Conservation (phyloP, 2,797 vertebrate genomes). For the Anguilla marmorata region DNA sequence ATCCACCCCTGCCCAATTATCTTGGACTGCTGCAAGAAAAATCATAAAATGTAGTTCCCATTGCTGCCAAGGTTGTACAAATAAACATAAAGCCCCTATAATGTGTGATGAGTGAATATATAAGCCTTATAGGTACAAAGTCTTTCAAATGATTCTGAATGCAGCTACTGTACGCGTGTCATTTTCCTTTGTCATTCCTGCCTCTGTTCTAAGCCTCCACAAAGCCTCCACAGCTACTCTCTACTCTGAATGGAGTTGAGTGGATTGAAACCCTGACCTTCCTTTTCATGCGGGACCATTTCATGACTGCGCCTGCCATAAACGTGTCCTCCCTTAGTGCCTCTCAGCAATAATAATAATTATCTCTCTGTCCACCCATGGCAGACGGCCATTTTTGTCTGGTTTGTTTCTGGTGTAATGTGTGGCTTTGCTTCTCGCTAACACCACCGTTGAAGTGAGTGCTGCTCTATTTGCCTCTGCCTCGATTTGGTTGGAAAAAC, state of each 20-base stretch:
- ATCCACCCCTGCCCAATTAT: not conserved
- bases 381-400: slow-evolving; percentile 12
- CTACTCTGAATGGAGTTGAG: not conserved
- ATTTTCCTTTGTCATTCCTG: not conserved
- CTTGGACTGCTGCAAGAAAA: not conserved
- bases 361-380: not conserved
- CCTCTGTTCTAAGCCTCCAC: not conserved
- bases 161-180: not conserved
- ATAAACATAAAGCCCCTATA: not conserved
- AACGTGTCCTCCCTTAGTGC: not conserved
- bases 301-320: not conserved
- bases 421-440: not conserved
- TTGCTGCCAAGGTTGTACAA: not conserved
- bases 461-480: not conserved
- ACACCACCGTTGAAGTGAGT: not conserved
- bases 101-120: not conserved
- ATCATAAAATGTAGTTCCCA: not conserved
- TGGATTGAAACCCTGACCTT: slow-evolving; percentile 13
- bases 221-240: not conserved
- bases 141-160: not conserved
- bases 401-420: not conserved
- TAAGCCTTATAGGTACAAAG: not conserved
- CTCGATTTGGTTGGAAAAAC: slow-evolving; percentile 4
- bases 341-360: slow-evolving; percentile 18
- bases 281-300: slow-evolving; percentile 7